These are phyloP conservation scores for Nyctibius bracteatus DNA, from an alignment of 2,113 vertebrate genomes.

Conservation along the genomic window DNA sequence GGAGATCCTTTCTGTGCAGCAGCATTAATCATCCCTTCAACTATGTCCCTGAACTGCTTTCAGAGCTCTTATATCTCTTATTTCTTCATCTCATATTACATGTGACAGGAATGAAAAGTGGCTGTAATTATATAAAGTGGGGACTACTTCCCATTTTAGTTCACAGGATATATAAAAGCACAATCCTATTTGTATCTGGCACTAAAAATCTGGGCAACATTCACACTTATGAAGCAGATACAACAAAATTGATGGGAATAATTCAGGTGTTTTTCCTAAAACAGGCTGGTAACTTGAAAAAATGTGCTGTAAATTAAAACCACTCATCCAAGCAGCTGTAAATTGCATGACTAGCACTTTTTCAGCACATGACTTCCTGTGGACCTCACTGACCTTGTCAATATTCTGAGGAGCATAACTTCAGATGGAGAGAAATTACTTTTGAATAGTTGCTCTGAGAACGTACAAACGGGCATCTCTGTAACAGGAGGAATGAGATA, in stretches of 20 bases:
- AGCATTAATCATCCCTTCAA: background rate
- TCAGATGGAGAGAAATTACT: background rate
- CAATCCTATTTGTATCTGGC: background rate
- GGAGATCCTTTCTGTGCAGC: background rate
- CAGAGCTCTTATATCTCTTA: background rate
- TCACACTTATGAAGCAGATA: background rate
- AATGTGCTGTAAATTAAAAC: constrained; percentile 24
- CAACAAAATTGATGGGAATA: background rate
- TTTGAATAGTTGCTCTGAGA: background rate
- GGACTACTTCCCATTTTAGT: background rate
- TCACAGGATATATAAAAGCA: background rate
- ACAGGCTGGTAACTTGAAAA: background rate
- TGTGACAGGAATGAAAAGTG: background rate
- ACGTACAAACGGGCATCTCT: background rate
- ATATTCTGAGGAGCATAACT: background rate
- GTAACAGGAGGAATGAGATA: background rate
- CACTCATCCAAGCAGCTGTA: background rate
- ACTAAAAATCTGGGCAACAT: background rate
- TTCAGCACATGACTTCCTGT: constrained; percentile 36
- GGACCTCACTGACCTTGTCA: constrained; percentile 43
- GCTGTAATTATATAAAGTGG: background rate
- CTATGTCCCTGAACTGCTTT: background rate
- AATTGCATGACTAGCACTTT: constrained; percentile 24
- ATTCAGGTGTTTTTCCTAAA: background rate
- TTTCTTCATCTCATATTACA: background rate